Conservation (phyloP, 2,797 vertebrate genomes). For the Hyperoplus lanceolatus region DNA sequence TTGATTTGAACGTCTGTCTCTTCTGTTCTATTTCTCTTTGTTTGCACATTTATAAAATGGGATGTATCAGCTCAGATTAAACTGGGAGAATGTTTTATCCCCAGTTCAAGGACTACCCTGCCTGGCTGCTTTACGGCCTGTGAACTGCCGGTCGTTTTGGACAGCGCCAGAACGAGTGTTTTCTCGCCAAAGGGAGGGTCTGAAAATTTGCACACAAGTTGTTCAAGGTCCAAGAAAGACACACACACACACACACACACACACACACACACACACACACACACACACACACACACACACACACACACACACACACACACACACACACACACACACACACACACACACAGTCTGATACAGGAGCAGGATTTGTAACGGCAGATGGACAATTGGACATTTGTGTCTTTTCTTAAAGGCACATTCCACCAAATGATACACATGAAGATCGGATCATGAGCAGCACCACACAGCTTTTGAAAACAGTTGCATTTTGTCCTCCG, state of each 20-base stretch:
- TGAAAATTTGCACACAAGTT: constrained; percentile 73
- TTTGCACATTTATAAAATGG: constrained; percentile 53
- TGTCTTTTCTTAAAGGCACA: constrained; percentile 2
- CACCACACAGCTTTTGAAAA: neutral
- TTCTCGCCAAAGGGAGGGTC: constrained; percentile 58
- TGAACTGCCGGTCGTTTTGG: constrained; percentile 50
- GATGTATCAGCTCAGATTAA: constrained; percentile 65
- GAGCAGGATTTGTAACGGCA: constrained; percentile 26
- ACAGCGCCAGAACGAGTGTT: constrained; percentile 61
- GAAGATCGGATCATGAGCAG: constrained; percentile 14
- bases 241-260: too few species aligned
- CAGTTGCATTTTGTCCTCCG: neutral
- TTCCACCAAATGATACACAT: constrained; percentile 25
- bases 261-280: too few species aligned
- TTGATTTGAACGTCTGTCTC: constrained; percentile 66
- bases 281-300: too few species aligned
- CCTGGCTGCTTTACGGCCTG: constrained; percentile 50
- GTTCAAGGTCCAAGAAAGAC: constrained; percentile 56
- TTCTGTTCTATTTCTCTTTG: constrained; percentile 32
- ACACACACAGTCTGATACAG: constrained; percentile 39
- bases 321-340: neutral
- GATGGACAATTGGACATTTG: constrained; percentile 26
- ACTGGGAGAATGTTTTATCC: constrained; percentile 56
- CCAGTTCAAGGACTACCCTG: constrained; percentile 37
- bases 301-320: too few species aligned